Conservation (phyloP, 2,113 vertebrate genomes). For the Aptenodytes patagonicus region DNA sequence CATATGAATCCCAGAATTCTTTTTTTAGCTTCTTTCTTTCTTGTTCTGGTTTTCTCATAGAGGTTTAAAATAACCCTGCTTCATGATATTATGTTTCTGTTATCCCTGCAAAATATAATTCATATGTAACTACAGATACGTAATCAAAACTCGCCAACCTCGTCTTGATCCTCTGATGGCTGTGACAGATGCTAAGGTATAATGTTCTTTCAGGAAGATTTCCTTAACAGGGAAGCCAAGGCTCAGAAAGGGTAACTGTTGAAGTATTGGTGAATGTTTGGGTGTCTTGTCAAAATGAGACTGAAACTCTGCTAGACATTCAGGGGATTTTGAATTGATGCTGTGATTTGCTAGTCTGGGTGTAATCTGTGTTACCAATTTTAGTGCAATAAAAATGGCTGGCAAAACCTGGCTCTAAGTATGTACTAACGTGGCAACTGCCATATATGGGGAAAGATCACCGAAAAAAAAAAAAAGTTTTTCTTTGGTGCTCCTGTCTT, state of each 20-base stretch:
- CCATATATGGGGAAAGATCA: background rate
- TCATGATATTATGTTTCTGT: background rate
- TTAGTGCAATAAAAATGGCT: background rate
- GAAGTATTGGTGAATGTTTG: background rate
- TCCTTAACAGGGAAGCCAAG: background rate
- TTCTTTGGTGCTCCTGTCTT: background rate
- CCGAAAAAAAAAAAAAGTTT: background rate
- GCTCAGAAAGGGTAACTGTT: background rate
- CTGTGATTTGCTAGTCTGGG: background rate
- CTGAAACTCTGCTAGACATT: background rate
- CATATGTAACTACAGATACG: background rate
- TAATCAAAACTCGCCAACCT: background rate
- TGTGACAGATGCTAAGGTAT: background rate
- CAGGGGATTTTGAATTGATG: background rate
- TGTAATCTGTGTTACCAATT: background rate
- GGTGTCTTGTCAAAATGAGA: background rate
- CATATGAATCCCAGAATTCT: background rate
- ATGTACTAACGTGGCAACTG: background rate
- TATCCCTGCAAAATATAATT: background rate
- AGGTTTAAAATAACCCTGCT: background rate
- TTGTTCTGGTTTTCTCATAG: background rate
- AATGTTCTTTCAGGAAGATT: background rate
- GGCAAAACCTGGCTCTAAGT: background rate
- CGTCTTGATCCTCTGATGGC: background rate
- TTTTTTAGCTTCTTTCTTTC: background rate